phyloP scores from a whole-genome alignment of 1,140 invertebrate genomes.

The Brachionus plicatilis region DNA sequence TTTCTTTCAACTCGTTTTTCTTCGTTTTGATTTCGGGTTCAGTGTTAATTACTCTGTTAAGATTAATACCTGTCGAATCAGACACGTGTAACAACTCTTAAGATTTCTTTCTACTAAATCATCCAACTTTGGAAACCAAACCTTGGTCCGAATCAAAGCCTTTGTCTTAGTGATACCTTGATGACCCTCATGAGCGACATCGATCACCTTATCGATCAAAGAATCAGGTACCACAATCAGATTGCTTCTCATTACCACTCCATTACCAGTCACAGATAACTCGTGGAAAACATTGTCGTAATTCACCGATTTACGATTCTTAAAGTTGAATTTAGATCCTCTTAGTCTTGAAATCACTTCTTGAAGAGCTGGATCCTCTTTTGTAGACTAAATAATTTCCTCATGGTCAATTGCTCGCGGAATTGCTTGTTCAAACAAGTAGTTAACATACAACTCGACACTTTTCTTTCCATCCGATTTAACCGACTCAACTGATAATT shows the following conservation, averaged over 20 bases:
- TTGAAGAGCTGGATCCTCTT: neutral
- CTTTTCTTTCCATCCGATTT: no score
- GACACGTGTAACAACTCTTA: constrained; percentile 42
- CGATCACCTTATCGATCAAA: constrained; percentile 40
- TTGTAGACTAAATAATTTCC: neutral
- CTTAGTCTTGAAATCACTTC: neutral
- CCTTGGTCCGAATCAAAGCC: constrained; percentile 42
- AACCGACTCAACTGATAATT: neutral
- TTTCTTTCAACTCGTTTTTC: no score
- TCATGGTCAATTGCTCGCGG: neutral
- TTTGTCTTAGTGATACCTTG: constrained; percentile 44
- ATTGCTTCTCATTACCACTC: constrained; percentile 40
- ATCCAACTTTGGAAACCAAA: constrained; percentile 43
- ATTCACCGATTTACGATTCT: neutral
- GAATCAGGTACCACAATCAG: constrained; percentile 43
- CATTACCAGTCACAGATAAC: neutral
- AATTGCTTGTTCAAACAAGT: neutral
- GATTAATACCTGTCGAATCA: neutral
- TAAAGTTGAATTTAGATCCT: neutral
- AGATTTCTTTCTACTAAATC: constrained; percentile 41
- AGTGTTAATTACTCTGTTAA: no score
- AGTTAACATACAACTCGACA: neutral
- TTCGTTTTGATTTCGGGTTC: no score
- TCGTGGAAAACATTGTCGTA: neutral
- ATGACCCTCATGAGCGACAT: constrained; percentile 42